These are phyloP conservation scores for Cosmorhoe ocellata DNA, from an alignment of 2,888 invertebrate species.

Conservation along the genomic window DNA sequence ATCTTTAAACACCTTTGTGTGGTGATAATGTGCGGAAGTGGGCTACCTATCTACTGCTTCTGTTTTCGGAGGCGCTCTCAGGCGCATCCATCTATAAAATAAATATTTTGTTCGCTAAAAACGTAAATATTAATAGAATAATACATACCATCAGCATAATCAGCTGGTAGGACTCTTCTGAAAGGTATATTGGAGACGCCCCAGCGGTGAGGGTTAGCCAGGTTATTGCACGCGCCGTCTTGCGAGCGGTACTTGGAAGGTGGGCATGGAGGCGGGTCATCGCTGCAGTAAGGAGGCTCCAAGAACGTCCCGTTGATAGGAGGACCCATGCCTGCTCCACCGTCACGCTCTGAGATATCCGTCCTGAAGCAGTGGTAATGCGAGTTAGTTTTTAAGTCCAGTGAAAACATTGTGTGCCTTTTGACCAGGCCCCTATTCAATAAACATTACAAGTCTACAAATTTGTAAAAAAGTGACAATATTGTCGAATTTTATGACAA, in stretches of 20 bases:
- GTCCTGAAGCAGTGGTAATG: slow-evolving; percentile 48
- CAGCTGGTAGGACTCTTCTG: slow-evolving; percentile 86
- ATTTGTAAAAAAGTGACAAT: too few species aligned
- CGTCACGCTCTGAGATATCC: slow-evolving; percentile 40
- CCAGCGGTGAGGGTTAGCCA: slow-evolving; percentile 83
- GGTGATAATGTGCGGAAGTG: too few species aligned
- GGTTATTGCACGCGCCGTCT: slow-evolving; percentile 91
- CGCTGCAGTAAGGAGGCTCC: slow-evolving; percentile 57
- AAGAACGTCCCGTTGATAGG: slow-evolving; percentile 55
- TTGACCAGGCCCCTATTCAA: too few species aligned
- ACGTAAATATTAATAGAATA: too few species aligned
- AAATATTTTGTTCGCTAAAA: too few species aligned
- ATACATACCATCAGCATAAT: slow-evolving; percentile 87
- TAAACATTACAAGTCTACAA: too few species aligned
- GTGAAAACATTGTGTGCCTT: background rate
- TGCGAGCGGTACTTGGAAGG: slow-evolving; percentile 84
- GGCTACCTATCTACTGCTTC: too few species aligned
- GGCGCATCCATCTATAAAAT: too few species aligned
- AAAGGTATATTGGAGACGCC: slow-evolving; percentile 90
- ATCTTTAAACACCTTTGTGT: too few species aligned
- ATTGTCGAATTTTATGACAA: too few species aligned
- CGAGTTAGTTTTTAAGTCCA: background rate
- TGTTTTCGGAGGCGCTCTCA: too few species aligned
- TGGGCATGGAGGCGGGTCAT: slow-evolving; percentile 57
- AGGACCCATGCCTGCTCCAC: slow-evolving; percentile 63